Percentiles rank a stretch among this genome's conserved stretches.
Conservation (phyloP, 2,797 vertebrate genomes). For the Myiotriccus ornatus region DNA sequence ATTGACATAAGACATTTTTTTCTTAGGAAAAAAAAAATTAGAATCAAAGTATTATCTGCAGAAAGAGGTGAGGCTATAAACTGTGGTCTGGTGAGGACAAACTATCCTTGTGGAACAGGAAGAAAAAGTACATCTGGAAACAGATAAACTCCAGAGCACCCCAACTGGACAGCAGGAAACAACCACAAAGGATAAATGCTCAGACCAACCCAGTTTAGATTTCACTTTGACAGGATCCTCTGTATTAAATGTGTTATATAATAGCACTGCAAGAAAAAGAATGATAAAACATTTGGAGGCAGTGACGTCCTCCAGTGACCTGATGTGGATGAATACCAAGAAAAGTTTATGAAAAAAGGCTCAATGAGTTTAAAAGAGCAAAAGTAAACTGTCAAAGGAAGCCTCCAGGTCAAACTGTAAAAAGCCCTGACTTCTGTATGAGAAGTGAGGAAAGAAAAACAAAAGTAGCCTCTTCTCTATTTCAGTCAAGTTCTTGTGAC, state of each 20-base stretch:
- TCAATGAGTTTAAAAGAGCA: background rate
- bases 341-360: background rate
- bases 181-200: background rate
- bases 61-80: background rate
- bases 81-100: background rate
- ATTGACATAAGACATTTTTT: too few species aligned
- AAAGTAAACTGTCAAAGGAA: background rate
- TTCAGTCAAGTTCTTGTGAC: background rate
- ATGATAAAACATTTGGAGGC: background rate
- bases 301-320: background rate
- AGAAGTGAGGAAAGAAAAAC: background rate
- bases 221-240: background rate
- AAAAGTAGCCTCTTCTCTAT: background rate
- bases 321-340: background rate
- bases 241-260: background rate
- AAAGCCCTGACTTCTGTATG: background rate
- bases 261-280: background rate
- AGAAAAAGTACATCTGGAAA: background rate
- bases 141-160: background rate
- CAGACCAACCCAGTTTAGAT: background rate
- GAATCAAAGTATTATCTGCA: background rate
- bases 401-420: background rate
- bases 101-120: background rate
- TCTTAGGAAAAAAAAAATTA: background rate
- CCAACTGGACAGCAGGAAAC: background rate